Evolutionary conservation across 2,113 vertebrate genomes (phyloP).

Genomic region (Chinchilla lanigera): DNA sequence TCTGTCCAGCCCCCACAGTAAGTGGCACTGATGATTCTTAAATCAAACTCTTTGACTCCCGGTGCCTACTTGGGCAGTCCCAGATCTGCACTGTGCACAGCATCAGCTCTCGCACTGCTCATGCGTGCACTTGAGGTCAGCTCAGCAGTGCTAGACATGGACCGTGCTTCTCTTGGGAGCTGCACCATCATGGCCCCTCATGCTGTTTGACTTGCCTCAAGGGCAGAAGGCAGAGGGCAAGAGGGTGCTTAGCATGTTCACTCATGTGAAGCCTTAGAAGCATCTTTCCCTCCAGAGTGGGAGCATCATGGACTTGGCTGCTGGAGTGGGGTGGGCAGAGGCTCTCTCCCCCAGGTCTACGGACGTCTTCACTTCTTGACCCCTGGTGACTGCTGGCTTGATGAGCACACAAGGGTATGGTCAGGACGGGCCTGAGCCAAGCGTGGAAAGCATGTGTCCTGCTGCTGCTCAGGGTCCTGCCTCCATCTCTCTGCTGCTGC

Average conservation of each 20-base stretch:
- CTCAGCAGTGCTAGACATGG: rapidly evolving
- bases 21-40: not conserved
- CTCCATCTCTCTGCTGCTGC: not conserved
- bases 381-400: not conserved
- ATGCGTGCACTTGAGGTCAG: too few species aligned
- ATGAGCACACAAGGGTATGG: not conserved
- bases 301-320: rapidly evolving
- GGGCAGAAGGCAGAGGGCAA: not conserved
- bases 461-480: too few species aligned
- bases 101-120: not conserved
- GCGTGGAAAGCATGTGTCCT: not conserved
- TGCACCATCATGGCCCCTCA: too few species aligned
- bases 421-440: not conserved
- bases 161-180: not conserved
- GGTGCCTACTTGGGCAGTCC: not conserved
- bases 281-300: not conserved
- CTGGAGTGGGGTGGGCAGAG: not conserved
- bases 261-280: not conserved
- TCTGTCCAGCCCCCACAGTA: not conserved
- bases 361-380: not conserved
- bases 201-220: not conserved
- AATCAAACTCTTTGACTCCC: not conserved
- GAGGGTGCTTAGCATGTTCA: too few species aligned
- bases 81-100: not conserved
- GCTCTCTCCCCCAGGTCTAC: not conserved